Evolutionary conservation across 2,888 invertebrate genomes (phyloP).

Genomic region (Myopa tessellatipennis): DNA sequence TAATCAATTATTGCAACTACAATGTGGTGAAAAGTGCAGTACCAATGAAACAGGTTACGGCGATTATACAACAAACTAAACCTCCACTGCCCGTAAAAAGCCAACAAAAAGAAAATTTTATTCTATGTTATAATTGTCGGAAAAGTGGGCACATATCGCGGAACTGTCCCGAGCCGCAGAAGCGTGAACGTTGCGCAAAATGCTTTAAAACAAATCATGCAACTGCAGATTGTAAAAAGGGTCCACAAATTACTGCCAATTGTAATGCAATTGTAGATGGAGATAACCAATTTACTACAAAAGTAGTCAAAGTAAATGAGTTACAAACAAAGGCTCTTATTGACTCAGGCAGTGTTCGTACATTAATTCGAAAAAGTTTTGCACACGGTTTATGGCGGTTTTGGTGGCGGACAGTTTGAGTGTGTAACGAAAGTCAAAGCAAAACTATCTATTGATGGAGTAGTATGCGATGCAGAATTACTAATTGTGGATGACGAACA

Average conservation of each 20-base stretch:
- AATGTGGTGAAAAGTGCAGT: no score
- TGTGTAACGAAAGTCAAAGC: no score
- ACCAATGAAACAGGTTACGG: background rate
- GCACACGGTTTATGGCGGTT: no score
- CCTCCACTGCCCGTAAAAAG: background rate
- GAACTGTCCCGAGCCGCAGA: background rate
- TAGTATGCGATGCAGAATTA: background rate
- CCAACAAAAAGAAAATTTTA: background rate
- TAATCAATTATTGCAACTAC: no score
- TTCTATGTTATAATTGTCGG: background rate
- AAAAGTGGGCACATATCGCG: background rate
- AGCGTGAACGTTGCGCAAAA: background rate
- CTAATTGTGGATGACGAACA: no score
- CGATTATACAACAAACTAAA: background rate
- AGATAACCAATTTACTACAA: no score
- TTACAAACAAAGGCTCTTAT: background rate
- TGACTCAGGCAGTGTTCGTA: no score
- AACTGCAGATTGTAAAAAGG: background rate
- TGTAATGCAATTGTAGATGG: no score
- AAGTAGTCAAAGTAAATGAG: conserved; percentile 10
- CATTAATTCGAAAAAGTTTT: no score
- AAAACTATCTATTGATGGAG: background rate
- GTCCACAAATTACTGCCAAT: no score
- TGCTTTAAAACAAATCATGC: background rate
- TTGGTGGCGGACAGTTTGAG: no score